Conservation (phyloP, 2,797 vertebrate species). For the Hephaestus fuliginosus region DNA sequence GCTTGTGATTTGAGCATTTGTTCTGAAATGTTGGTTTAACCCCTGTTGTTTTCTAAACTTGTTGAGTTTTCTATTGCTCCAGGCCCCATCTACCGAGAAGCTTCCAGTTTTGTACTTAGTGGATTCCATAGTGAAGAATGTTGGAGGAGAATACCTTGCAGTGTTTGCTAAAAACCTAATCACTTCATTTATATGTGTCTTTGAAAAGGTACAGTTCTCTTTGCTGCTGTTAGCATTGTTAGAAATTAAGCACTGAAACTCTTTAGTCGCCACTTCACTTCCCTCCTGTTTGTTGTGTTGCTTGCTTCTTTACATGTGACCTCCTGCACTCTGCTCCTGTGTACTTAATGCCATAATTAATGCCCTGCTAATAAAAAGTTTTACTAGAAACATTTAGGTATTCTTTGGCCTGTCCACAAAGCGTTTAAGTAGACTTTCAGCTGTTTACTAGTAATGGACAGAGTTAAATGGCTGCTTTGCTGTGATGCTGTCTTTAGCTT, state of each 20-base stretch:
- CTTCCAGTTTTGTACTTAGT: slow-evolving; percentile 99
- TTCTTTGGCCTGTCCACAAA: not conserved
- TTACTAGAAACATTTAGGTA: not conserved
- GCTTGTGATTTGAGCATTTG: slow-evolving; percentile 35
- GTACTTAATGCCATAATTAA: slow-evolving; percentile 2
- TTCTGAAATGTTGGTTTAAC: slow-evolving; percentile 78
- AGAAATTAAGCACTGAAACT: slow-evolving; percentile 39
- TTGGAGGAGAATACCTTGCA: slow-evolving; percentile 99
- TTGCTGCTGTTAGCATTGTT: slow-evolving; percentile 59
- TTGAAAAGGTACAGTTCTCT: slow-evolving; percentile 98
- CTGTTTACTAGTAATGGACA: not conserved
- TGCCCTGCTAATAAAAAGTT: slow-evolving; percentile 56
- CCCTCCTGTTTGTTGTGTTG: slow-evolving; percentile 64
- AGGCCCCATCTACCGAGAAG: slow-evolving; percentile 97
- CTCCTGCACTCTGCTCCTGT: slow-evolving; percentile 52
- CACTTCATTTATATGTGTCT: slow-evolving; percentile 99
- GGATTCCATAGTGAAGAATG: slow-evolving; percentile 99
- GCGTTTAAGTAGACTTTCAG: not conserved
- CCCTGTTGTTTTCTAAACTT: slow-evolving; percentile 95
- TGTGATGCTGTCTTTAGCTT: slow-evolving; percentile 1
- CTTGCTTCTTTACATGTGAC: slow-evolving; percentile 64
- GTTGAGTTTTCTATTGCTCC: slow-evolving; percentile 98
- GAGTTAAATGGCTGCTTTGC: not conserved
- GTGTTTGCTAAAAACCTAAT: slow-evolving; percentile 99
- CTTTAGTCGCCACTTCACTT: slow-evolving; percentile 47